A percentile compares a stretch with the other conserved stretches of the same genome.
These are phyloP conservation scores for Mnemiopsis leidyi DNA, from an alignment of 37 sponge, comb jelly and placozoan species.

Conservation along the genomic window DNA sequence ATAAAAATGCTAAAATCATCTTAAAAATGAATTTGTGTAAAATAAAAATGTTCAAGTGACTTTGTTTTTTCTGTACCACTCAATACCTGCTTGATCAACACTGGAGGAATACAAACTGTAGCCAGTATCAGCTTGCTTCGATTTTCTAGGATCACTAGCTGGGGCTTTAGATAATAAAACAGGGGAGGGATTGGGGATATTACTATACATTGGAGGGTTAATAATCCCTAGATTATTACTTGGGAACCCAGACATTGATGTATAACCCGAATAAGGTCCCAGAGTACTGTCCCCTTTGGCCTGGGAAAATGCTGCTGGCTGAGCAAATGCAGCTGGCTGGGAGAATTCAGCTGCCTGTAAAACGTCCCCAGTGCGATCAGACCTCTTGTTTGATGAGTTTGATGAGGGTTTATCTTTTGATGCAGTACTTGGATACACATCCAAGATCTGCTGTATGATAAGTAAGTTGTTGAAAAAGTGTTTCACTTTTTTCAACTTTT, in stretches of 20 bases:
- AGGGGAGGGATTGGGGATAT: neutral
- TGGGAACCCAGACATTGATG: no score
- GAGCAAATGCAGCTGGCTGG: neutral
- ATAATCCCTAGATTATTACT: no score
- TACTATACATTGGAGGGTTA: neutral
- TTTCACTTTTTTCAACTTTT: neutral
- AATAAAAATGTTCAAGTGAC: neutral
- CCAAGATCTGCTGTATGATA: slow-evolving; percentile 9
- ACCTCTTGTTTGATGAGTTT: neutral
- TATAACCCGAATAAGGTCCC: no score
- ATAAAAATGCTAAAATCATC: neutral
- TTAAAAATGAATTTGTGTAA: no score
- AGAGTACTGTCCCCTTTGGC: no score
- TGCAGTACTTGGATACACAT: slow-evolving; percentile 31
- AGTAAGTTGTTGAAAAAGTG: slow-evolving; percentile 36
- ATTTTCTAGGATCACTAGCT: neutral
- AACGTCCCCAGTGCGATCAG: neutral
- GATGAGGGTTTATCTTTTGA: neutral
- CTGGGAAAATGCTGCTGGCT: neutral
- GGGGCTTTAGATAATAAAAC: neutral
- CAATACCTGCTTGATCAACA: slow-evolving; percentile 27
- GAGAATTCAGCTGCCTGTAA: neutral
- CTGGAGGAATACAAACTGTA: neutral
- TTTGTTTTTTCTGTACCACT: slow-evolving; percentile 40
- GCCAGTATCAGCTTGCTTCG: neutral